Evolutionary conservation across 30 jellyfish, hydroid and myxozoan genomes (phyloP), one percentile per base, ranked within the genome.

Genomic region (Pseudorhiza aurosa): DNA sequence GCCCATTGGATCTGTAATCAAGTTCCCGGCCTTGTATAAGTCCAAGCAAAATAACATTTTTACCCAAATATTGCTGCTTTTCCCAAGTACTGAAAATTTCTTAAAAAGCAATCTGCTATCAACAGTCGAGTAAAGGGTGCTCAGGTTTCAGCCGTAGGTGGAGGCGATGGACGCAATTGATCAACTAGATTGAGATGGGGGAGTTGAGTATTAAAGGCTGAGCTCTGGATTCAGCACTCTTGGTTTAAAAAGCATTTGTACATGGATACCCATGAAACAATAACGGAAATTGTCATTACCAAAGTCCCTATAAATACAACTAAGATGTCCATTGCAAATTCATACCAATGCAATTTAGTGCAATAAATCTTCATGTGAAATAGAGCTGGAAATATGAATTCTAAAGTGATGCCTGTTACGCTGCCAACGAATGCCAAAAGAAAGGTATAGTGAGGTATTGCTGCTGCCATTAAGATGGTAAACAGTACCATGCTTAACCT

Each of bases 241-340:
- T 42, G 36, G 2, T 1, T 45, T 8, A 39, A n/a, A 49, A 71
- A 91, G 39, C 98, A 91, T 35, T 44, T 77, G 40, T 91, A 91
- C 95, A 91, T 76, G 8, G 98, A 84, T 11, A 91, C 72, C 98
- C 98, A 91, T 6, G 98, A 91, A 4, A 91, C 98, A n/a, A 91
- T 91, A n/a, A 91, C n/a, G n/a, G 97, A 77, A 0, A 91, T 91
- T 1, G 98, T 91, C 98, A 91, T 91, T 15, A 79, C 93, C 65
- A 91, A 24, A 1, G 96, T 85, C 0, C 98, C 98, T 32, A 91
- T 70, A 47, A 91, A 91, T 4, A 92, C 98, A 22, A 92, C 71
- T 0, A 64, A 19, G 7, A 85, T 92, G 75, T 92, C 96, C 91
- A 91, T 78, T 2, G 82, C 96, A 28, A 92, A 76, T 57, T 92